Evolutionary conservation across 2,113 vertebrate species (phyloP).

Genomic region (Aptenodytes patagonicus): DNA sequence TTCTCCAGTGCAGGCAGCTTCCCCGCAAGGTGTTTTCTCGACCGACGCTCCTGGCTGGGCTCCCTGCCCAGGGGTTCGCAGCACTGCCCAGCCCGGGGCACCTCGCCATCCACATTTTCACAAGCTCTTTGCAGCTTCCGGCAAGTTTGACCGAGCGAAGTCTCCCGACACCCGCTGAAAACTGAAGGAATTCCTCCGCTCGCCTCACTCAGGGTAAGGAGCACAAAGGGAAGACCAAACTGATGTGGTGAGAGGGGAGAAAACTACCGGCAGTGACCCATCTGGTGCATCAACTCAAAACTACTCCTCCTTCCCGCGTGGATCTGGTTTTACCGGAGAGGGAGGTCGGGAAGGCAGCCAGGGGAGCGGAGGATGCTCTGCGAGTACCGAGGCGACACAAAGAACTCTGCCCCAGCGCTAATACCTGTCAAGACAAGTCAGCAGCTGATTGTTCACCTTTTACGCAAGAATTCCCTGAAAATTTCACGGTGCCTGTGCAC

Average conservation of each 20-base stretch:
- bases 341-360: background rate
- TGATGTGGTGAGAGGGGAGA: background rate
- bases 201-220: background rate
- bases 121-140: background rate
- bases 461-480: background rate
- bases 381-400: background rate
- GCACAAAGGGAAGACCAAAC: background rate
- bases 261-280: background rate
- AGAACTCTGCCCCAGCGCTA: background rate
- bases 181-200: background rate
- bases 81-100: background rate
- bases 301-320: background rate
- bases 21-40: background rate
- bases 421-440: background rate
- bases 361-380: background rate
- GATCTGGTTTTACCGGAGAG: background rate
- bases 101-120: background rate
- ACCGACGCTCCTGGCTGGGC: accelerated
- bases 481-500: background rate
- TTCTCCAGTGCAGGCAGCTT: background rate
- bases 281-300: background rate
- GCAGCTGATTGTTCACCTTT: background rate
- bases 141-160: background rate
- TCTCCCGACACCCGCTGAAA: background rate
- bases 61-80: background rate